Percentiles rank a stretch among this genome's conserved stretches.
phyloP scores from a whole-genome alignment of 2,888 invertebrate genomes.

The Leptothorax acervorum region DNA sequence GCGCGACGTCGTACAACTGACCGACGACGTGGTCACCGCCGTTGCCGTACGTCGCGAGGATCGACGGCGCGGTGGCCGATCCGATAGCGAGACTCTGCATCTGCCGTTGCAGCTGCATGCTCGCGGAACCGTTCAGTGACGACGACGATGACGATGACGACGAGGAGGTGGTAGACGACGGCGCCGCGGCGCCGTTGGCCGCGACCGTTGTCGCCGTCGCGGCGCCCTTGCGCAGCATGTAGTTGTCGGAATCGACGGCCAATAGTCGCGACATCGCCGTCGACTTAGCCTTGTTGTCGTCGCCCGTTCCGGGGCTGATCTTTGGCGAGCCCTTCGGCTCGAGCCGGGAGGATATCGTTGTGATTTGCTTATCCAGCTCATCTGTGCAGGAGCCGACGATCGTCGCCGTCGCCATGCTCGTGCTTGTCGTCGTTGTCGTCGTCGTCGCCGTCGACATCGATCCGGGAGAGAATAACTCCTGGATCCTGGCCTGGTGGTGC shows the following conservation, averaged over 20 bases:
- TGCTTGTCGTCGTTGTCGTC: slow-evolving; percentile 8
- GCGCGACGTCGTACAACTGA: slow-evolving; percentile 36
- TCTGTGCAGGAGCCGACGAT: slow-evolving; percentile 32
- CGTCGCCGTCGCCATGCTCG: not conserved
- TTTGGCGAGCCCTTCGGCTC: slow-evolving; percentile 63
- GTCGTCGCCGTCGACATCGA: not conserved
- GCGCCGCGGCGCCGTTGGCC: slow-evolving; percentile 31
- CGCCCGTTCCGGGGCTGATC: slow-evolving; percentile 57
- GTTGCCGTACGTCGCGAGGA: slow-evolving; percentile 45
- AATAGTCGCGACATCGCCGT: slow-evolving; percentile 81
- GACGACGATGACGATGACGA: slow-evolving; percentile 31
- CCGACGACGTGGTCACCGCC: slow-evolving; percentile 28
- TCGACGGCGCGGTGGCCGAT: slow-evolving; percentile 41
- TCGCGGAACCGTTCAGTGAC: slow-evolving; percentile 19
- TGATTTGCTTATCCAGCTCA: slow-evolving; percentile 32
- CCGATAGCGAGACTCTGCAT: slow-evolving; percentile 51
- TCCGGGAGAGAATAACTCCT: slow-evolving; percentile 65
- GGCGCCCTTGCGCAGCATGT: slow-evolving; percentile 83
- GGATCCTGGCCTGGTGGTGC: slow-evolving; percentile 69
- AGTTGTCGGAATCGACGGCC: slow-evolving; percentile 84
- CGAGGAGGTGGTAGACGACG: slow-evolving; percentile 35
- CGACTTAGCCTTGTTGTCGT: slow-evolving; percentile 79
- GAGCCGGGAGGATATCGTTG: slow-evolving; percentile 32
- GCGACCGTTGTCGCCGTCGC: slow-evolving; percentile 40
- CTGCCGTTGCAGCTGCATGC: slow-evolving; percentile 49